Percentiles rank a stretch among this genome's conserved stretches.
Conservation (phyloP, 2,113 vertebrate genomes). For the Cephalopholis sonnerati region DNA sequence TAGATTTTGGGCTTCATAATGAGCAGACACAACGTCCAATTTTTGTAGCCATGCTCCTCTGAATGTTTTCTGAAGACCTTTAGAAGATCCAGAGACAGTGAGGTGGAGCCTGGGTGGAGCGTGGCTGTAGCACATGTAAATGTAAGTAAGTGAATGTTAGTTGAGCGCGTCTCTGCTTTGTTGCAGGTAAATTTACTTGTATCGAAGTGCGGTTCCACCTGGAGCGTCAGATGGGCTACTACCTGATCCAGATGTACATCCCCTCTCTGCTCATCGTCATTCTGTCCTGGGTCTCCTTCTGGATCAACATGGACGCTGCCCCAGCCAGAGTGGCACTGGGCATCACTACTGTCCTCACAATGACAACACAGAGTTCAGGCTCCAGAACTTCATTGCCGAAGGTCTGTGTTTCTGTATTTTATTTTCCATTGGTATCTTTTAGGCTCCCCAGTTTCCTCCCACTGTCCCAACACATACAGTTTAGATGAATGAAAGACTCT, state of each 20-base stretch:
- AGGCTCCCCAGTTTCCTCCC: not conserved
- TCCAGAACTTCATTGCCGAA: slow-evolving; percentile 96
- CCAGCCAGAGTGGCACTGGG: slow-evolving; percentile 96
- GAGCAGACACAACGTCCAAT: not conserved
- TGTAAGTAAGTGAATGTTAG: not conserved
- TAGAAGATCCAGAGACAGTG: not conserved
- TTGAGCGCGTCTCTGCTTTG: not conserved
- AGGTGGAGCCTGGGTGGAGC: no score
- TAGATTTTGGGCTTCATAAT: slow-evolving; percentile 5
- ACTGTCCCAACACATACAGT: not conserved
- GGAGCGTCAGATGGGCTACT: slow-evolving; percentile 99
- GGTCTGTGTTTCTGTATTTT: slow-evolving; percentile 58
- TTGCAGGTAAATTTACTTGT: slow-evolving; percentile 95
- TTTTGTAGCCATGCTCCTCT: not conserved
- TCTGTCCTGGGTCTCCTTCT: slow-evolving; percentile 95
- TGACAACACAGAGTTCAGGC: slow-evolving; percentile 98
- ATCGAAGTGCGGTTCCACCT: slow-evolving; percentile 98
- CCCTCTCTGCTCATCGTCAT: slow-evolving; percentile 85
- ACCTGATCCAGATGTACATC: slow-evolving; percentile 93
- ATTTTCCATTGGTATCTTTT: not conserved
- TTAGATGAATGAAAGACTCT: not conserved
- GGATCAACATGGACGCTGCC: slow-evolving; percentile 88
- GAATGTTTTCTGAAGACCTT: not conserved
- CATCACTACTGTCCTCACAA: slow-evolving; percentile 97
- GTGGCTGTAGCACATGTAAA: not conserved